phyloP scores from a whole-genome alignment of 2,888 invertebrate genomes.

The Agrotis ipsilon region DNA sequence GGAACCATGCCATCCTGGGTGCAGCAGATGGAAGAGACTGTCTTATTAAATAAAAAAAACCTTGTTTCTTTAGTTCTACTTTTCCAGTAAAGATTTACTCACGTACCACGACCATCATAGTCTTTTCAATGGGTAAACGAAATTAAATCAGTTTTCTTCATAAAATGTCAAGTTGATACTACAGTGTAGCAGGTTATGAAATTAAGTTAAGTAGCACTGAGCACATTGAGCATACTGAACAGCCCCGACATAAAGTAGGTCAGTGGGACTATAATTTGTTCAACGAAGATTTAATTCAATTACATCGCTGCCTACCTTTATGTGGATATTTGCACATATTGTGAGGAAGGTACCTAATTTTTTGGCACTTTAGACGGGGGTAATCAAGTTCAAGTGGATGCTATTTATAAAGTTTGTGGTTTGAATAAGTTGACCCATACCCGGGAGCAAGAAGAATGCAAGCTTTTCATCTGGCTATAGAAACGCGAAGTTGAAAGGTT shows the following conservation, averaged over 20 bases:
- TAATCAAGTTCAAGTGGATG: constrained; percentile 4
- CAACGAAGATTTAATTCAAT: constrained; percentile 54
- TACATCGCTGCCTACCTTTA: constrained; percentile 30
- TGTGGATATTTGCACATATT: constrained; percentile 21
- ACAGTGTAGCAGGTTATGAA: background rate
- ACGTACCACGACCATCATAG: too few relatives aligned
- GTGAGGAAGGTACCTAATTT: background rate
- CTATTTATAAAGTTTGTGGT: background rate
- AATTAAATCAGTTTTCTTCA: too few relatives aligned
- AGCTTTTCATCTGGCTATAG: constrained; percentile 19
- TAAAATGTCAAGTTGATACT: constrained; percentile 1
- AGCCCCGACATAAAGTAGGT: constrained; percentile 51
- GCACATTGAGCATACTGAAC: constrained; percentile 7
- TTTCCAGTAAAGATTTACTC: too few relatives aligned
- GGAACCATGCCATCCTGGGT: too few relatives aligned
- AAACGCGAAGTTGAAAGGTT: constrained; percentile 6
- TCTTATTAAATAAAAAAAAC: too few relatives aligned
- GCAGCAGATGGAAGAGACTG: too few relatives aligned
- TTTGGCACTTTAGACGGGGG: background rate
- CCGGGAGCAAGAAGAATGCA: constrained; percentile 1
- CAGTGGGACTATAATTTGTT: constrained; percentile 42
- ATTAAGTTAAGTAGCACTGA: constrained; percentile 19
- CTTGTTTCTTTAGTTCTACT: too few relatives aligned
- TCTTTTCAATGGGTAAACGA: too few relatives aligned
- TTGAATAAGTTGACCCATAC: background rate